Evolutionary conservation across 2,113 vertebrate species (phyloP).

Genomic region (Crotalus horridus): DNA sequence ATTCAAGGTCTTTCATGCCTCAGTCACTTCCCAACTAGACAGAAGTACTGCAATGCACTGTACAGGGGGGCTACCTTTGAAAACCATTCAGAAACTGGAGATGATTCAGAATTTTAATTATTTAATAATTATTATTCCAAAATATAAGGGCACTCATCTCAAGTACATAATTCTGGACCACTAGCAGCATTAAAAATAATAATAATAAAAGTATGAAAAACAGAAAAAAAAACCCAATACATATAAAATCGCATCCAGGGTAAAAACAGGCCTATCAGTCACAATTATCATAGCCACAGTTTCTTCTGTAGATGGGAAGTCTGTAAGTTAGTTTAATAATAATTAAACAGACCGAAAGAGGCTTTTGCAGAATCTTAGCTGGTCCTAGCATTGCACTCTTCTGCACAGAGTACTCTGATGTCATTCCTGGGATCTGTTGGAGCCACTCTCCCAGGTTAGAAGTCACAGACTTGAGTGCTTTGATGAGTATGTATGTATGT

Average conservation of each 20-base stretch:
- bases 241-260: neutral
- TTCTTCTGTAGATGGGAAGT: neutral
- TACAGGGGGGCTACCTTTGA: neutral
- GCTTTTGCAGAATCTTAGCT: neutral
- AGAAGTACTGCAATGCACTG: neutral
- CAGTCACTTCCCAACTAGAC: neutral
- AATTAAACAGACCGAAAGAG: neutral
- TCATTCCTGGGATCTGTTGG: neutral
- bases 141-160: neutral
- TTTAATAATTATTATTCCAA: neutral
- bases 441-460: neutral
- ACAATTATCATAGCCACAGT: neutral
- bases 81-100: neutral
- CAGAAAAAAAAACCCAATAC: neutral
- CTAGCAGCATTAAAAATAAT: neutral
- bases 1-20: neutral
- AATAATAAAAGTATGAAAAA: neutral
- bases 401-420: neutral
- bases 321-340: neutral
- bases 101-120: neutral
- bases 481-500: neutral
- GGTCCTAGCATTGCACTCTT: neutral
- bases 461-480: neutral
- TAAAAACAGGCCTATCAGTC: neutral
- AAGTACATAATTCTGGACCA: neutral